Base-by-base conservation (phyloP, 2,797 vertebrate species). In the Dicrostonyx torquatus region DNA sequence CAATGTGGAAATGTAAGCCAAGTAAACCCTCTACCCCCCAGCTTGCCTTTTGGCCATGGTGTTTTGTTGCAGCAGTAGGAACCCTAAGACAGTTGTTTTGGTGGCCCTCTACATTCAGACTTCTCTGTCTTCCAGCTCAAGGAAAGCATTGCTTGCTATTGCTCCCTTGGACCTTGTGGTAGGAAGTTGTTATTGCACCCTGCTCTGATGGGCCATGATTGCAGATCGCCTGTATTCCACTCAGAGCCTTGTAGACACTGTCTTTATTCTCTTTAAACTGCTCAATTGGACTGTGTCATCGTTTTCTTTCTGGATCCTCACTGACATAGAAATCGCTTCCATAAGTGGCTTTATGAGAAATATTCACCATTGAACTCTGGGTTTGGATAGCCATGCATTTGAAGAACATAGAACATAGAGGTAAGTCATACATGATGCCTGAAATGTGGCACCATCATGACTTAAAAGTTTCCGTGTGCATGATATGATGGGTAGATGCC, bases 281-380 rank as follows among this genome's bases (percentile, higher is more conserved):
- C 53, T 66, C 12, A 31, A 0, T 83, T 83, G 84, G 50, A 77
- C 24, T 45, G 5, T 83, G 55, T 13, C 68, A 62, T 84, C 62
- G 68, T 7, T 85, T 94, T 90, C 43, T 84, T 60, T 90, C 80
- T 78, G 86, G 6, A 87, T 87, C 70, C 76, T 96, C 26, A 72
- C 45, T 77, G 68, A 73, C 34, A 43, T 24, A 86, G 68, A 90
- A 83, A 72, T 87, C 72, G 24, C 40, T 87, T 31, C 53, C 48
- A 66, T n/a, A 92, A 31, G 18, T 92, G 83, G 20, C 43, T 40
- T 53, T 37, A n/a, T 20, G 53, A 73, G 82, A 85, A 62, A 80
- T 26, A 48, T 14, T 72, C 40, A 90, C 14, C 50, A 8, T 82
- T 53, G 37, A 29, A 48, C 84, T 85, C 60, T 93, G 78, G 37